phyloP scores from a whole-genome alignment of 2,797 vertebrate genomes.

The Lepilemur ruficaudatus region DNA sequence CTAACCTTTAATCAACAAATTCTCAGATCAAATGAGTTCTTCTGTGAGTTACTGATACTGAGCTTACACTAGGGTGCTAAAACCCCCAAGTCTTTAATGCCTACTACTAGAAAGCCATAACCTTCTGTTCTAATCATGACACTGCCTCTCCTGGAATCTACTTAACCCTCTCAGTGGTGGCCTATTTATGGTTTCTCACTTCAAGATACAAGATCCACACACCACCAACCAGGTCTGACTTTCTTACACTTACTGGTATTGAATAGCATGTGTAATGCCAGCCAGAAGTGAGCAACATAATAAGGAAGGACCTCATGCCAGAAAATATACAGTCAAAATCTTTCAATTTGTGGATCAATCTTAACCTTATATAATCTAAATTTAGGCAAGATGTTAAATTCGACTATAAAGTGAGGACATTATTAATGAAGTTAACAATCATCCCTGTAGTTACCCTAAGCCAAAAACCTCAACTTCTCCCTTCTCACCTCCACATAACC shows the following conservation, averaged over 20 bases:
- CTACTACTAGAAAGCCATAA: background rate
- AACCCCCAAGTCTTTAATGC: background rate
- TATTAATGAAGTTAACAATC: background rate
- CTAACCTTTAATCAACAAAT: background rate
- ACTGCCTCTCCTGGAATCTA: background rate
- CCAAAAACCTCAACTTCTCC: conserved; percentile 30
- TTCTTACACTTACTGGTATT: background rate
- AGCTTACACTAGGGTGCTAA: background rate
- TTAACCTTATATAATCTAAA: background rate
- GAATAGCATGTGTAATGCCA: background rate
- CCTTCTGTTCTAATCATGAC: background rate
- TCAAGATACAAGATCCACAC: background rate
- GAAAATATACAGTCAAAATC: background rate
- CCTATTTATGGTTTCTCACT: background rate
- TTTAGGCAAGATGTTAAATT: background rate
- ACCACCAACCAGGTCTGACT: background rate
- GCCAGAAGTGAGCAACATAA: background rate
- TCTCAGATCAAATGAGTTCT: background rate
- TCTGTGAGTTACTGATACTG: background rate
- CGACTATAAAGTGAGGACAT: background rate
- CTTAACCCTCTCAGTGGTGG: background rate
- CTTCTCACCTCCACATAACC: background rate
- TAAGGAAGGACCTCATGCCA: background rate
- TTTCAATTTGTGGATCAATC: background rate
- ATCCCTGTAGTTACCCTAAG: background rate